phyloP scores from a whole-genome alignment of 2,113 vertebrate genomes.

The Spizaetus ornatus region DNA sequence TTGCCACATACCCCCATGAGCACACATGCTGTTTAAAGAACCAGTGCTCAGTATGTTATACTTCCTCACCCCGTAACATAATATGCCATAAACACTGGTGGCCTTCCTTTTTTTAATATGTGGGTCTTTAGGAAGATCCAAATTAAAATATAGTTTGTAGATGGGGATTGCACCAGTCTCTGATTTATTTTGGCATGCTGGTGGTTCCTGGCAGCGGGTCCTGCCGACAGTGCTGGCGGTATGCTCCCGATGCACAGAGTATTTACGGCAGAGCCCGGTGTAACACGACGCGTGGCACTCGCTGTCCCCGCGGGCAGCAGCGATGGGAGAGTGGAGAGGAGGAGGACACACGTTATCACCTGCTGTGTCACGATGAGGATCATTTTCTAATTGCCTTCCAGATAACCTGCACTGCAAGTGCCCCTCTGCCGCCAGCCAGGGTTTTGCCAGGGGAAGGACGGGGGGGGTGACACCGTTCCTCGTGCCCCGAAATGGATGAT shows the following conservation, averaged over 20 bases:
- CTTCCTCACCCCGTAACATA: not conserved
- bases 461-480: not conserved
- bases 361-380: not conserved
- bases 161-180: not conserved
- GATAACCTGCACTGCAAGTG: not conserved
- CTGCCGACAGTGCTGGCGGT: rapidly evolving
- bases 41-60: not conserved
- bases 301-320: not conserved
- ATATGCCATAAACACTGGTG: not conserved
- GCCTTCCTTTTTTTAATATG: not conserved
- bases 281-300: not conserved
- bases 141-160: not conserved
- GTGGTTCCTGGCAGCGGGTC: not conserved
- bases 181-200: not conserved
- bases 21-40: not conserved
- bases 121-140: not conserved
- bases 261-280: not conserved
- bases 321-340: not conserved
- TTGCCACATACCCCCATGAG: not conserved
- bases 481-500: not conserved
- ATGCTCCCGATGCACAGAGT: rapidly evolving
- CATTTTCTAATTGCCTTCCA: not conserved
- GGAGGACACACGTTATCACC: not conserved
- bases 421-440: not conserved
- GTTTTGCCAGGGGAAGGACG: not conserved